Percentiles rank a stretch among this genome's conserved stretches.
phyloP scores from a whole-genome alignment of 2,797 vertebrate genomes.

The Neosilurus hyrtlii region DNA sequence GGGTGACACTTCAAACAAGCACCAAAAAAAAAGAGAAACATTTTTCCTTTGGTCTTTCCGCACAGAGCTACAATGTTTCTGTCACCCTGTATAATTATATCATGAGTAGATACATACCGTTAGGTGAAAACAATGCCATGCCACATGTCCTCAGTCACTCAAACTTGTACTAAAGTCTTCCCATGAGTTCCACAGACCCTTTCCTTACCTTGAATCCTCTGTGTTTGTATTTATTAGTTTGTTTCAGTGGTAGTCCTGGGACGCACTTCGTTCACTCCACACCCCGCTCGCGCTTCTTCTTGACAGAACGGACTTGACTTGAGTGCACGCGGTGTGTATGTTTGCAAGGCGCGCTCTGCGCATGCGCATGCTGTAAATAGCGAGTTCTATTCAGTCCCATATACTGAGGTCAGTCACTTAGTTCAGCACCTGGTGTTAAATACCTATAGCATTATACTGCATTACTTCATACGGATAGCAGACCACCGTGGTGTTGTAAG shows the following conservation, averaged over 20 bases:
- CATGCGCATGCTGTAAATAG: constrained; percentile 29
- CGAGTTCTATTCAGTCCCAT: constrained; percentile 13
- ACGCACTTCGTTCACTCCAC: neutral
- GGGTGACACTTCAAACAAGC: neutral
- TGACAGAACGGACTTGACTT: neutral
- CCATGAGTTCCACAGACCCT: neutral
- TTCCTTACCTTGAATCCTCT: constrained; percentile 23
- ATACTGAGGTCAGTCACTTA: constrained; percentile 6
- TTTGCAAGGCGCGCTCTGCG: neutral
- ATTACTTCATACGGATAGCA: neutral
- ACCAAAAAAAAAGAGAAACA: too few relatives aligned
- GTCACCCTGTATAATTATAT: neutral
- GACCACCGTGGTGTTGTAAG: neutral
- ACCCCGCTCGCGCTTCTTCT: neutral
- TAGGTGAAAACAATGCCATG: neutral
- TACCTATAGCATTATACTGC: neutral
- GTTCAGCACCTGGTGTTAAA: neutral
- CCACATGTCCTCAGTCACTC: neutral
- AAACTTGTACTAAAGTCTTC: neutral
- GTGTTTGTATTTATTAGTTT: neutral
- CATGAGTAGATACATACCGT: neutral
- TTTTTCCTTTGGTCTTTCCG: neutral
- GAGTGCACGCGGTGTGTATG: constrained; percentile 4
- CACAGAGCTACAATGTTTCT: neutral
- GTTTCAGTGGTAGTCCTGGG: too few relatives aligned